phyloP scores from a whole-genome alignment of 1,140 invertebrate genomes.

The Megalonaias nervosa region DNA sequence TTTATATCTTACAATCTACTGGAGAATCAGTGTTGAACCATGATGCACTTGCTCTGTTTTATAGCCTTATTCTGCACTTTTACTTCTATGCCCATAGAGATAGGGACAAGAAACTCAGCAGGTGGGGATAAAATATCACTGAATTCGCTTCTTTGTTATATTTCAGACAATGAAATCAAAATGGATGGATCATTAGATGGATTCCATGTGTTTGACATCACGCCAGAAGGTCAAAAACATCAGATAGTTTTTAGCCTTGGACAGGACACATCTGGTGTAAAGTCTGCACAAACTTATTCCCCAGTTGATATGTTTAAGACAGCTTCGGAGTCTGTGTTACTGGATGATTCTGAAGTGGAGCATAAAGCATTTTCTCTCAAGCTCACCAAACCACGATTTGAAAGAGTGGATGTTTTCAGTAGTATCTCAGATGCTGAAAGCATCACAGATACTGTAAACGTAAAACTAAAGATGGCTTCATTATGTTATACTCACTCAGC shows the following conservation, averaged over 20 bases:
- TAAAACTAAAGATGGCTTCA: constrained; percentile 86
- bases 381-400: constrained; percentile 35
- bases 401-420: neutral
- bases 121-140: constrained; percentile 19
- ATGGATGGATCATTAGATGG: constrained; percentile 91
- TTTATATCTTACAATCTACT: too few relatives aligned
- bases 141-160: constrained; percentile 5
- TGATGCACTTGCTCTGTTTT: too few relatives aligned
- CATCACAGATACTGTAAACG: constrained; percentile 34
- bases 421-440: neutral
- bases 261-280: constrained; percentile 71
- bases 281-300: constrained; percentile 45
- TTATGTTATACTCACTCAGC: constrained; percentile 95
- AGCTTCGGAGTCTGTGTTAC: constrained; percentile 56
- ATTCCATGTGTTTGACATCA: constrained; percentile 90
- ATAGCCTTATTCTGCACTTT: constrained; percentile 10
- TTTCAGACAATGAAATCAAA: constrained; percentile 73
- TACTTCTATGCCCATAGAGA: neutral
- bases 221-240: constrained; percentile 86
- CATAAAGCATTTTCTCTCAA: constrained; percentile 60
- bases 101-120: constrained; percentile 70
- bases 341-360: constrained; percentile 25
- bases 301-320: constrained; percentile 62
- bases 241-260: constrained; percentile 90
- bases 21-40: too few relatives aligned